Base-by-base conservation (phyloP, 2,113 vertebrate species). In the Lagopus muta region DNA sequence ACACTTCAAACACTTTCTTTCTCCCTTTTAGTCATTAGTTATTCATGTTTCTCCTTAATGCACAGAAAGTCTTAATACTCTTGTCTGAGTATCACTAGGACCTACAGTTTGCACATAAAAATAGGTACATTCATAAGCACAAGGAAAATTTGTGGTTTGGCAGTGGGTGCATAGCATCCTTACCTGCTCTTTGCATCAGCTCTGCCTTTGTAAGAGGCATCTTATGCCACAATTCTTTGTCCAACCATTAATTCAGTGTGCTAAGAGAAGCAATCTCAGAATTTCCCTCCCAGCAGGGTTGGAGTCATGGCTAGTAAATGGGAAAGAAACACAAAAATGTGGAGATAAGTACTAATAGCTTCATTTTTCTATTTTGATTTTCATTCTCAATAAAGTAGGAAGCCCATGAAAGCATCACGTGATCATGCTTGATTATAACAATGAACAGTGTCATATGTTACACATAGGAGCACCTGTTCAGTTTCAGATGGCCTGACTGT, bases 331-430 rank as follows among this genome's bases (percentile, higher is more conserved):
- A 52, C 72, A 86, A 92, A 45, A 86, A 67, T 36, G 8, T 62
- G 58, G 27, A 67, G 20, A 58, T 38, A 62, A 86, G 27, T 34
- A 34, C 58, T 86, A 76, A 83, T 62, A 86, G 42, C 27, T 80
- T 48, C 11, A 22, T 47, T 40, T 92, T 72, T 64, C 92, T 73
- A 86, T 86, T 89, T 86, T 73, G 57, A 83, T 43, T 83, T 58
- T 89, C 92, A 91, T 43, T 83, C 60, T 89, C 92, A 91, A 76
- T 45, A 64, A 93, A 83, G 58, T 60, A 55, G 72, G 32, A 83
- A 38, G 75, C 30, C 42, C 82, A 60, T n/a, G 27, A 89, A 94
- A 89, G n/a, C 38, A 72, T 36, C 48, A 34, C 50, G 30, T 7
- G 65, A 65, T 60, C 15, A 19, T 24, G 10, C 60, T 80, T 77